Evolutionary conservation across 2,797 vertebrate species (phyloP), one percentile per base, ranked within the genome.

Genomic region (Monodelphis domestica): DNA sequence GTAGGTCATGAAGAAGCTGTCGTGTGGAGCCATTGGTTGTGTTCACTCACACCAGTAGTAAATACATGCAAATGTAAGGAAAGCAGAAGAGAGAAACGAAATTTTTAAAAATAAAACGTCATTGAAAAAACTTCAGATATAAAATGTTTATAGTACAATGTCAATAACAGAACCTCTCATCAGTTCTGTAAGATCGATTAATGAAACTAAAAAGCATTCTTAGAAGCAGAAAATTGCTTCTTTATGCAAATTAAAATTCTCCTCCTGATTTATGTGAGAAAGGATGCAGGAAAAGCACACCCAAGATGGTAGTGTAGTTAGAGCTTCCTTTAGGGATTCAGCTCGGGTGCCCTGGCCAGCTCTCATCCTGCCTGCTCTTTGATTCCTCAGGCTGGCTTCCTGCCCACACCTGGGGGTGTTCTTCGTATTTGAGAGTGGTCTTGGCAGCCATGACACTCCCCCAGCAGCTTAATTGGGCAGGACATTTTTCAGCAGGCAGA

Each of bases 101-200:
- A 89, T 54, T 70, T 45, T 7, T 56, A 52, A 50, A 45, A 63
- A 89, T 51, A 88, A 56, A 89, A 94, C 45, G 50, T 0, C 88
- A 90, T 63, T 57, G 92, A 93, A 93, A 89, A 88, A 56, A 11
- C 50, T 94, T 89, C 88, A n/a, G 11, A 63, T 91, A 51, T n/a
- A 91, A 93, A 94, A 84, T 28, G 9, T 50, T 50, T 89, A 0
- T 88, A 70, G 6, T 53, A 78, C 14, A 91, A 1, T 91, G 90
- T 78, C 38, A 95, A 70, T 92, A 93, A 90, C 89, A 53, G 51
- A 89, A 90, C 92, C 90, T 91, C 52, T 88, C 53, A 93, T 30
- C 87, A 56, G 2, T 87, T 90, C 10, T 55, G 38, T 33, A 12
- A 91, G 55, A 24, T 54, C 1, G 92, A 53, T 6, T 93, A 55